Evolutionary conservation across 2,888 invertebrate genomes (phyloP), one percentile per base, ranked within the genome.

Genomic region (Leucania comma): DNA sequence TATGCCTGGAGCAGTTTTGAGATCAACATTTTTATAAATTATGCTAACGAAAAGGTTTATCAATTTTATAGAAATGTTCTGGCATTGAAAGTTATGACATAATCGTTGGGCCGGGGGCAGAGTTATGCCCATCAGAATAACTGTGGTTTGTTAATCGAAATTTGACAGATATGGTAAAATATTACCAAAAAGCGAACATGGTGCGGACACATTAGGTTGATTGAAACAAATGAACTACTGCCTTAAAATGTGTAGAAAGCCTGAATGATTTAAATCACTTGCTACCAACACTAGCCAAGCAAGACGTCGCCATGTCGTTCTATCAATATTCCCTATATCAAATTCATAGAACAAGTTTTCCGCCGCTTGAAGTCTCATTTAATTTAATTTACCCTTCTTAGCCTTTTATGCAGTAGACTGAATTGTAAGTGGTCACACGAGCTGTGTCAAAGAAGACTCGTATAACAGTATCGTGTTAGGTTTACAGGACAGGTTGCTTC

Each of bases 381-480:
- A 59, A 75, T 80, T 69, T 68, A 72, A 65, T 78, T 72, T 62
- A 59, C 67, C 82, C 64, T 72, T 65, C 67, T 78, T 78, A 62
- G 60, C 79, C 78, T 78, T 78, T 56, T 71, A 78, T 56, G 68
- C 58, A 65, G 51, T 56, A 54, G 56, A 72, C 64, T 78, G 64
- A 70, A 66, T 81, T 67, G 53, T 65, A 78, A 82, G 79, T 42
- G 62, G 79, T 78, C 82, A 68, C 79, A 82, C 82, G 26, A 82
- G 72, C 68, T 82, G 58, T 54, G 61, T 79, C 65, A 79, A 72
- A 72, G 79, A 82, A 82, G 61, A 68, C 72, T 65, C 54, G 38
- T 62, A 56, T 79, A 79, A 78, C 79, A 79, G 82, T 82, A 78
- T 78, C 82, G 61, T 68, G 79, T 72, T 78, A 68, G 82, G 79